Conservation (phyloP, 2,888 invertebrate genomes). For the Oscheius sp. region DNA sequence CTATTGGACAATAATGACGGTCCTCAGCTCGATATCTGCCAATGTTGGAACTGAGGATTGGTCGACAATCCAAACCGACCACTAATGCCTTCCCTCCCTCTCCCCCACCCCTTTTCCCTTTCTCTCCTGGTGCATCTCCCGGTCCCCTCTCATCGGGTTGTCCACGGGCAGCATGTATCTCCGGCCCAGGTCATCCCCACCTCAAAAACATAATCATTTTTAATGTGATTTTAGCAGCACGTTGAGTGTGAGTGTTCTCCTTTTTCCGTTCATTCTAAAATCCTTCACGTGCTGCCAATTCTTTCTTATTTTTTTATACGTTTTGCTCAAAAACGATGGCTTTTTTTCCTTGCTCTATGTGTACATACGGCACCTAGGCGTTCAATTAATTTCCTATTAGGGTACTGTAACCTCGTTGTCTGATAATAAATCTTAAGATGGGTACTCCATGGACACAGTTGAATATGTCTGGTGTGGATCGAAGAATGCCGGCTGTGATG, state of each 20-base stretch:
- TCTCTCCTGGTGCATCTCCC: slow-evolving; percentile 35
- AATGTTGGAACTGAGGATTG: slow-evolving; percentile 47
- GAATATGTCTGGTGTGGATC: slow-evolving; percentile 58
- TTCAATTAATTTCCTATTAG: slow-evolving; percentile 15
- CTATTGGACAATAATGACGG: slow-evolving; percentile 63
- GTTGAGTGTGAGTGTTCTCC: background rate
- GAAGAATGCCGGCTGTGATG: slow-evolving; percentile 46
- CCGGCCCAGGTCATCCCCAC: background rate
- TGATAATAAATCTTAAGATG: slow-evolving; percentile 80
- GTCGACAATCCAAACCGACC: slow-evolving; percentile 35
- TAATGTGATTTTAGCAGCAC: slow-evolving; percentile 30
- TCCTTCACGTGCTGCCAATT: slow-evolving; percentile 17
- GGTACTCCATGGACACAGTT: slow-evolving; percentile 84
- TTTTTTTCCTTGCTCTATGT: slow-evolving; percentile 36
- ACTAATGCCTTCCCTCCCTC: slow-evolving; percentile 25
- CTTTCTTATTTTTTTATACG: background rate
- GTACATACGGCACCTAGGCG: slow-evolving; percentile 34
- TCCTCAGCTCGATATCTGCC: slow-evolving; percentile 47
- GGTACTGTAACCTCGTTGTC: slow-evolving; percentile 22
- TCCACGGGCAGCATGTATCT: background rate
- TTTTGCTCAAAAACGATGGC: slow-evolving; percentile 16
- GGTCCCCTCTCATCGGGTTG: slow-evolving; percentile 22
- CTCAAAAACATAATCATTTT: slow-evolving; percentile 34
- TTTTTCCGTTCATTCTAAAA: background rate
- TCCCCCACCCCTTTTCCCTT: background rate